Evolutionary conservation across 2,797 vertebrate species (phyloP).

Genomic region (Gorsachius magnificus): DNA sequence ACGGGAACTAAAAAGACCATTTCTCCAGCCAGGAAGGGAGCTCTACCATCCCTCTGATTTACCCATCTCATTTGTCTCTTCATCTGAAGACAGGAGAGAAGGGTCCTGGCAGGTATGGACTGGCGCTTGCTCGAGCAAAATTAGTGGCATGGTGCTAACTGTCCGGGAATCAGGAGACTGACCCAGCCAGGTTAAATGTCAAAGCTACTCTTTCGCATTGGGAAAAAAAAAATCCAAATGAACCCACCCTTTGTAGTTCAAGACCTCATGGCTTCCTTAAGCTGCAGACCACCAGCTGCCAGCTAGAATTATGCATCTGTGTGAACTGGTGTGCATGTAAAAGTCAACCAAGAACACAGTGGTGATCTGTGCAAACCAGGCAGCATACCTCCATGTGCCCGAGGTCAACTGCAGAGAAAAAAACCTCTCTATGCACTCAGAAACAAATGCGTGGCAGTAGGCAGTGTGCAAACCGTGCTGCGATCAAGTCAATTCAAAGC

Average conservation of each 20-base stretch:
- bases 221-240: background rate
- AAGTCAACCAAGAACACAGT: background rate
- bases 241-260: background rate
- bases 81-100: background rate
- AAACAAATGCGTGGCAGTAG: background rate
- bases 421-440: background rate
- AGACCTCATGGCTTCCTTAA: background rate
- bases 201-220: background rate
- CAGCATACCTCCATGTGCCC: rapidly evolving
- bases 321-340: background rate
- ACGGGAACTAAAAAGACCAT: background rate
- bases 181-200: background rate
- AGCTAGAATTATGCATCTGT: rapidly evolving
- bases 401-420: background rate
- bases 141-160: background rate
- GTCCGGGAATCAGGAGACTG: background rate
- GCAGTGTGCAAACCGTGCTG: background rate
- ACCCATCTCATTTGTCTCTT: background rate
- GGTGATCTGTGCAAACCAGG: background rate
- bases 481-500: background rate
- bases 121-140: background rate
- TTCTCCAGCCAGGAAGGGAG: background rate
- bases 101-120: background rate
- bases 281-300: background rate
- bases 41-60: background rate